Percentiles rank a stretch among this genome's conserved stretches.
Evolutionary conservation across 2,888 invertebrate genomes (phyloP).

Genomic region (Platynereis dumerilii): DNA sequence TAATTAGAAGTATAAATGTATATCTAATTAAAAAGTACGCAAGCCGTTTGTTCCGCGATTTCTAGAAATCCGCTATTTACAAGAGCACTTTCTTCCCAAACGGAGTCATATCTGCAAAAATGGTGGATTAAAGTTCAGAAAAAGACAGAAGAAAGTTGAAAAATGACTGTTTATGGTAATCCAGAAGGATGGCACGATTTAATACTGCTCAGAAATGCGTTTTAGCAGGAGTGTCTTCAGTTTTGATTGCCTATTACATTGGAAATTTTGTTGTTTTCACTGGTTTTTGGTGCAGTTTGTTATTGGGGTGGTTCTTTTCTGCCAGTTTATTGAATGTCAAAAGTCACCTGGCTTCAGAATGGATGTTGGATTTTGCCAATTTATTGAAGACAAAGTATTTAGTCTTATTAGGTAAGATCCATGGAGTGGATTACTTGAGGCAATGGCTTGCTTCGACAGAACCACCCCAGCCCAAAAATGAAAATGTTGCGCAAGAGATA

Average conservation of each 20-base stretch:
- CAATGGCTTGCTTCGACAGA: background rate
- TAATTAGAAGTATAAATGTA: too few relatives aligned
- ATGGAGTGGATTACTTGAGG: background rate
- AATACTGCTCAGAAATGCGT: slow-evolving; percentile 3
- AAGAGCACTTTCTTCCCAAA: too few relatives aligned
- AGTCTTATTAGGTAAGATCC: background rate
- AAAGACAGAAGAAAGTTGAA: too few relatives aligned
- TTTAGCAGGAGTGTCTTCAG: background rate
- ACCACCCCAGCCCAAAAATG: background rate
- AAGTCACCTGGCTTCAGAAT: background rate
- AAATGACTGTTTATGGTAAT: background rate
- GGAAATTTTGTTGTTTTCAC: slow-evolving; percentile 1
- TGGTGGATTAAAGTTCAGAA: too few relatives aligned
- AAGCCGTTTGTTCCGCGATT: too few relatives aligned
- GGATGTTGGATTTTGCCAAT: background rate
- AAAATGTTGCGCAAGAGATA: background rate
- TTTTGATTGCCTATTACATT: background rate
- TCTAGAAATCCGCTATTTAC: too few relatives aligned
- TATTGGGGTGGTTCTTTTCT: background rate
- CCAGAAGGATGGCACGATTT: background rate
- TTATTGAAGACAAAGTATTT: background rate
- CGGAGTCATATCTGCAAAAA: too few relatives aligned
- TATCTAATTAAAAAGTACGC: too few relatives aligned
- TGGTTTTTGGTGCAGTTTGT: background rate
- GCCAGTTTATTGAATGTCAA: background rate